Evolutionary conservation across 2,888 invertebrate species (phyloP), one percentile per base, ranked within the genome.

Genomic region (Nemapogon koenigi): DNA sequence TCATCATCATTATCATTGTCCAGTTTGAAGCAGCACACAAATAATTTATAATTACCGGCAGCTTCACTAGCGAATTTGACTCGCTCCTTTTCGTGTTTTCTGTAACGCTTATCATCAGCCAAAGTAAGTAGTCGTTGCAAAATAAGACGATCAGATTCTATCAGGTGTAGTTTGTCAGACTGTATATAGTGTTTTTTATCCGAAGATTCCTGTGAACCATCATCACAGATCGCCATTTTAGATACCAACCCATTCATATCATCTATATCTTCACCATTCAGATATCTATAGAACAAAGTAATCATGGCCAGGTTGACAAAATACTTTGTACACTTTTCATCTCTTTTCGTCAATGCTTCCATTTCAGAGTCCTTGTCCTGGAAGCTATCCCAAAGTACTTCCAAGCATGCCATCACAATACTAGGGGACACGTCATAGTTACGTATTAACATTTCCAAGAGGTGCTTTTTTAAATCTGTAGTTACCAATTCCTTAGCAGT

Each of bases 401-500:
- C 46, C 62, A 75, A 47, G 59, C 81, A 59, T 3, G 64, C 56
- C 42, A 84, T 68, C 16, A 89, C 66, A 30, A 86, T 69, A 46
- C 84, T 81, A 0, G 87, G 83, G 8, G 83, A 73, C 25, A 87
- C 68, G 44, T 85, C 82, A 57, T 85, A 86, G 53, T 83, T 86
- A 41, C 76, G 81, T 35, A 85, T 70, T 43, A 92, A 60, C 72
- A 89, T 81, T 57, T 91, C 90, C 33, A 91, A 55, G 37, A 84
- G 86, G 55, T 90, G 89, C 42, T 84, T 79, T 41, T 85, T 84
- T 28, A 90, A 80, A 53, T 90, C 89, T 30, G 83, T 64, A 0
- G 91, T 91, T 62, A 86, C 85, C 37, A 92, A 63, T 53, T 87
- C 86, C 7, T 70, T 57, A 37, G 84, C 85, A 36, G 82, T 82